phyloP scores from a whole-genome alignment of 2,888 invertebrate genomes.

The Antitype chi region DNA sequence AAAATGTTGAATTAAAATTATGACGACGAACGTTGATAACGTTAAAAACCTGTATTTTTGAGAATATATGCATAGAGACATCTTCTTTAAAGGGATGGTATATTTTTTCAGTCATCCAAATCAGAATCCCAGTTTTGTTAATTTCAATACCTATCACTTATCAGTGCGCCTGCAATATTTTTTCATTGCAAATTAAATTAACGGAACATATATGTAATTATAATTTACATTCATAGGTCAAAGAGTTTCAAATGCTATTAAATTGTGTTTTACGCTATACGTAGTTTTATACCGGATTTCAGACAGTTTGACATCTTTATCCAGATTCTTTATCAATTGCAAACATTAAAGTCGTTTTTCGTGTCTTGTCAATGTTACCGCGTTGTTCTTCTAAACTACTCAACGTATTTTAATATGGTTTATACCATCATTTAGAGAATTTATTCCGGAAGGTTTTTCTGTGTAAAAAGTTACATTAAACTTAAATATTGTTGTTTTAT shows the following conservation, averaged over 20 bases:
- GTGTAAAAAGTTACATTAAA: background rate
- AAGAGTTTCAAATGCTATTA: background rate
- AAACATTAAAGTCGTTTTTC: background rate
- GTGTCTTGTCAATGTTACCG: background rate
- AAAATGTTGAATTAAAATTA: constrained; percentile 56
- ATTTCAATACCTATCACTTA: background rate
- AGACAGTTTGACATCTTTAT: background rate
- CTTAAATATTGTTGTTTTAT: background rate
- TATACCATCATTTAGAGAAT: background rate
- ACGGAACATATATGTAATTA: too few relatives aligned
- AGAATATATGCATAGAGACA: background rate
- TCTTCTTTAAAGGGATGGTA: background rate
- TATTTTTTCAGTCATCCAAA: background rate
- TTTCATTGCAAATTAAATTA: background rate
- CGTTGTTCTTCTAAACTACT: background rate
- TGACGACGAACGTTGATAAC: background rate
- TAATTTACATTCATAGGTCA: background rate
- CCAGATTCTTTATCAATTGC: background rate
- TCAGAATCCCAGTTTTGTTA: background rate
- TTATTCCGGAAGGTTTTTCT: background rate
- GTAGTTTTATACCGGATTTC: too few relatives aligned
- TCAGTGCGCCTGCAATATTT: background rate
- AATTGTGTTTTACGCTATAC: background rate
- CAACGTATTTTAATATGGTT: background rate
- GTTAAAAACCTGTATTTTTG: constrained; percentile 3